Evolutionary conservation across 2,797 vertebrate species (phyloP).

Genomic region (Sebastolobus alascanus): DNA sequence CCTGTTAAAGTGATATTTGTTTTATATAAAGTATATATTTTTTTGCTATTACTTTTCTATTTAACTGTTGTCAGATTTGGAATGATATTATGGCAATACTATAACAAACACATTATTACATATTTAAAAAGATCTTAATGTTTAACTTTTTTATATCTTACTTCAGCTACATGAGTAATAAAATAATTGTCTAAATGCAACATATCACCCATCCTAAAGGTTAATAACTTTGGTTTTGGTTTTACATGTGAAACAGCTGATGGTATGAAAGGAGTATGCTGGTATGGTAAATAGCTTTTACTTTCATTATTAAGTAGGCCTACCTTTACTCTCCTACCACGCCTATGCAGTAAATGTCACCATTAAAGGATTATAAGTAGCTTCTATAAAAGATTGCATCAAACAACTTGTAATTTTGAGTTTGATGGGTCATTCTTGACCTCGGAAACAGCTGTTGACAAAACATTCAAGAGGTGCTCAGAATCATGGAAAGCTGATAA

Average conservation of each 20-base stretch:
- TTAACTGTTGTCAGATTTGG: neutral
- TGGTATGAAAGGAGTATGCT: fast-evolving
- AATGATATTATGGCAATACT: neutral
- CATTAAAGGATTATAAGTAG: neutral
- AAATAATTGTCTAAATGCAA: neutral
- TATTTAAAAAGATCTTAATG: neutral
- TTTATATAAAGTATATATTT: neutral
- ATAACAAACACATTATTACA: neutral
- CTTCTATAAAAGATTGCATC: neutral
- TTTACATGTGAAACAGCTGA: neutral
- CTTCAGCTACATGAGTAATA: neutral
- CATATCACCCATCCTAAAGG: neutral
- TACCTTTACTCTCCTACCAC: neutral
- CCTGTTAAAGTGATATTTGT: neutral
- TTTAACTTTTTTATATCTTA: neutral
- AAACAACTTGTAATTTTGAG: neutral
- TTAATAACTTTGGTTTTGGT: neutral
- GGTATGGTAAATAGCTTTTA: neutral
- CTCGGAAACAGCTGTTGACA: neutral
- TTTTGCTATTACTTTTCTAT: neutral
- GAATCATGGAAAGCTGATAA: neutral
- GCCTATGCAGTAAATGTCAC: neutral
- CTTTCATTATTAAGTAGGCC: neutral
- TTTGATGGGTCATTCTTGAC: neutral
- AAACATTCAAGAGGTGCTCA: neutral